Conservation (phyloP, 2,113 vertebrate genomes). For the Megaleporinus macrocephalus region DNA sequence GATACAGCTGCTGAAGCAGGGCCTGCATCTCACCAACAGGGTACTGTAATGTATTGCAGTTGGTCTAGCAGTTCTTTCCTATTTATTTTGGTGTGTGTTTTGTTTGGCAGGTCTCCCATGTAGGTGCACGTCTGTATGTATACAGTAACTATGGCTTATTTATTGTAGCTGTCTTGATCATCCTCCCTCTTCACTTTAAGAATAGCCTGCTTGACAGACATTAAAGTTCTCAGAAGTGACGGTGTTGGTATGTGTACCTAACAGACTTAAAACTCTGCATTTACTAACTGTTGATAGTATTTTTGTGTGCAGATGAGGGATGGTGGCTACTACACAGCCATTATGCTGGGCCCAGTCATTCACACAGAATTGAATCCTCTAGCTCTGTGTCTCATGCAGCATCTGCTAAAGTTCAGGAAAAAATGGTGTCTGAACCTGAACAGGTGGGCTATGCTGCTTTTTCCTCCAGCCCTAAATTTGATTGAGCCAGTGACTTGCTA, state of each 20-base stretch:
- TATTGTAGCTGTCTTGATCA: no score
- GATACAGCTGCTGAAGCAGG: conserved; percentile 48
- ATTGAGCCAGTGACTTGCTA: background rate
- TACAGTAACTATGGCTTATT: no score
- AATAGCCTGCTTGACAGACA: no score
- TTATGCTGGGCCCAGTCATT: background rate
- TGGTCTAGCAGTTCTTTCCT: no score
- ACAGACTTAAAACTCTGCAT: background rate
- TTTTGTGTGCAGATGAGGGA: background rate
- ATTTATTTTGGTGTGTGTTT: no score
- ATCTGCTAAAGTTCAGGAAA: background rate
- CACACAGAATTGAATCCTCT: background rate
- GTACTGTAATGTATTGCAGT: conserved; percentile 21
- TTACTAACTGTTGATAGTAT: no score
- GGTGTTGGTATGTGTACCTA: no score
- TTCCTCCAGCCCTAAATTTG: background rate
- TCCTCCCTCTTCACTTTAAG: no score
- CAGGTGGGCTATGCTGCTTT: conserved; percentile 3
- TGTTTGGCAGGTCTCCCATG: no score
- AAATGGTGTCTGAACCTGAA: background rate
- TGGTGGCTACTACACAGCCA: background rate
- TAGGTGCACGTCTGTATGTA: no score
- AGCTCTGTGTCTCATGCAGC: background rate
- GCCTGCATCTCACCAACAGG: conserved; percentile 3
- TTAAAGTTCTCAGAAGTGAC: no score